phyloP scores from a whole-genome alignment of 1,140 invertebrate species.

The Pseudomyrmex gracilis region DNA sequence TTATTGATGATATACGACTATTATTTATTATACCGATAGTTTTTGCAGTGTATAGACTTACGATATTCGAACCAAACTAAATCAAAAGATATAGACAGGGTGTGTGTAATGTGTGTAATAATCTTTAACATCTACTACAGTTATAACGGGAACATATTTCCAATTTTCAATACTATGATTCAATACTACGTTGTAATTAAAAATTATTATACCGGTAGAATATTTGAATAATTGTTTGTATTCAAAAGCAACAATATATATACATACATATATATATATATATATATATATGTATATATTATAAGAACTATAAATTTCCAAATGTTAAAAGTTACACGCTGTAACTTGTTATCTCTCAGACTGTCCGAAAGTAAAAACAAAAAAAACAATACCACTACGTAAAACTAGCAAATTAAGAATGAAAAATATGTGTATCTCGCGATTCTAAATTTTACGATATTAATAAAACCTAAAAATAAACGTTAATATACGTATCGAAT shows the following conservation, averaged over 20 bases:
- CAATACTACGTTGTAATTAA: conserved; percentile 41
- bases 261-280: neutral
- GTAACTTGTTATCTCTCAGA: conserved; percentile 67
- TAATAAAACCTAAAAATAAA: conserved; percentile 71
- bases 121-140: conserved; percentile 24
- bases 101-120: conserved; percentile 27
- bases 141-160: conserved; percentile 44
- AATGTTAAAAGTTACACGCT: conserved; percentile 24
- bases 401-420: conserved; percentile 50
- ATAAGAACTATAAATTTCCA: conserved; percentile 6
- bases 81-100: conserved; percentile 59
- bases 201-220: conserved; percentile 18
- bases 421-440: conserved; percentile 34
- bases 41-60: conserved; percentile 59
- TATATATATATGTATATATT: neutral
- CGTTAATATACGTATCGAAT: conserved; percentile 69
- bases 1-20: conserved; percentile 46
- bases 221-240: conserved; percentile 49
- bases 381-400: conserved; percentile 66
- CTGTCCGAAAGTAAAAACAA: conserved; percentile 70
- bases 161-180: conserved; percentile 42
- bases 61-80: conserved; percentile 64
- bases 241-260: conserved; percentile 11
- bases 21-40: conserved; percentile 68
- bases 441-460: conserved; percentile 64